A percentile compares a stretch with the other conserved stretches of the same genome.
These are phyloP conservation scores for Sarcophilus harrisii DNA, from an alignment of 2,797 vertebrate genomes.

Conservation along the genomic window DNA sequence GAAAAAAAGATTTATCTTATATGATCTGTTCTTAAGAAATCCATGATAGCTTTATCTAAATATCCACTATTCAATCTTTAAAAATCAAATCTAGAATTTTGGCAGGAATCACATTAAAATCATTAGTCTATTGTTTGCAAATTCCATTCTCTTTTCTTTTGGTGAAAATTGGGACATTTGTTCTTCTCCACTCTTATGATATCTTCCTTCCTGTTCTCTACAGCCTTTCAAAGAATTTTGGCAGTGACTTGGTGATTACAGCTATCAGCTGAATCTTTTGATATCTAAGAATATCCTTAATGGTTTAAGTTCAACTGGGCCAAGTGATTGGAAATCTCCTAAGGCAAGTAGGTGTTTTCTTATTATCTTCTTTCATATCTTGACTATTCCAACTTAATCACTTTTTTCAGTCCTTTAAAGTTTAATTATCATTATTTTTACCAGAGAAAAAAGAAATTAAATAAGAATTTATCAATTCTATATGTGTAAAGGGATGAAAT, in stretches of 20 bases:
- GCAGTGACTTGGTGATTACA: neutral
- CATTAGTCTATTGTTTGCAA: neutral
- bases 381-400: neutral
- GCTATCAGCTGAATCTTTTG: neutral
- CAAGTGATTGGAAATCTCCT: neutral
- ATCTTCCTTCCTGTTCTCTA: neutral
- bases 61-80: neutral
- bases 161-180: neutral
- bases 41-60: neutral
- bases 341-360: neutral
- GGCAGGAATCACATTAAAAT: neutral
- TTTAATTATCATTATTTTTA: neutral
- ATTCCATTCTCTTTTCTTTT: neutral
- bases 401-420: neutral
- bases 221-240: neutral
- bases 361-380: neutral
- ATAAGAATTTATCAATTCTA: neutral
- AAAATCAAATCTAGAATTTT: neutral
- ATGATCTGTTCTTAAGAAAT: neutral
- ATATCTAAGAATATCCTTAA: neutral
- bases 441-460: neutral
- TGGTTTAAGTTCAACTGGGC: neutral
- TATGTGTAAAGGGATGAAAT: too few relatives aligned
- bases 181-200: neutral
- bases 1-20: neutral